Evolutionary conservation across 2,888 invertebrate genomes (phyloP).

Genomic region (Pteria penguin): DNA sequence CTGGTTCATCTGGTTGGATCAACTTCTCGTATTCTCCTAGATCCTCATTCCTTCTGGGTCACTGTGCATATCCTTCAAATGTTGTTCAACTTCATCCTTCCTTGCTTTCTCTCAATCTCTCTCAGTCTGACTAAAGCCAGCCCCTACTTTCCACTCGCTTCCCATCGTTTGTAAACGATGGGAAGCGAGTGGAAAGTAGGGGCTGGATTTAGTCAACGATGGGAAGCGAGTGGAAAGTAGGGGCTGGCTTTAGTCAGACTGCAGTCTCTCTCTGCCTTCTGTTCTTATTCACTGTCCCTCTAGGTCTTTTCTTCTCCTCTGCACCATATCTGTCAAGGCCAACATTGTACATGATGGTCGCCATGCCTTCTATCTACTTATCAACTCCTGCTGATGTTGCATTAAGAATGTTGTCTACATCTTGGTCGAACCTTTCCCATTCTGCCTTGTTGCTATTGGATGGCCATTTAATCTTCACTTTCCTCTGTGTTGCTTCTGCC

Average conservation of each 20-base stretch:
- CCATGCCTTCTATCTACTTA: conserved; percentile 28
- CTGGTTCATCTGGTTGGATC: conserved; percentile 17
- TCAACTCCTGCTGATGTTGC: conserved; percentile 2
- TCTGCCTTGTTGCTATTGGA: conserved; percentile 17
- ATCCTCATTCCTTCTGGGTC: conserved; percentile 1
- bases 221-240: no score
- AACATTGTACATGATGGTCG: conserved; percentile 27
- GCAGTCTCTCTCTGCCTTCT: neutral
- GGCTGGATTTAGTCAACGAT: no score
- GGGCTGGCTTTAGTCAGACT: no score
- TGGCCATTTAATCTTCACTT: conserved; percentile 20
- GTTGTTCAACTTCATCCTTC: neutral
- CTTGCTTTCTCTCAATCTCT: neutral
- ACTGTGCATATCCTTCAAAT: conserved; percentile 3
- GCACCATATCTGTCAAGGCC: conserved; percentile 26
- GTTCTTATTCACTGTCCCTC: neutral
- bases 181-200: no score
- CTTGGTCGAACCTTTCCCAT: conserved; percentile 13
- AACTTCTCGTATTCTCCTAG: conserved; percentile 4
- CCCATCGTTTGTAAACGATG: no score
- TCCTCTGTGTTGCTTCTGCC: conserved; percentile 1
- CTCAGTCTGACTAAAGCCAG: no score
- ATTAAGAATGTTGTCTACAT: conserved; percentile 3
- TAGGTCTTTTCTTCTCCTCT: neutral
- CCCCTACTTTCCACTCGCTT: no score